Evolutionary conservation across 2,113 vertebrate species (phyloP).

Genomic region (Bungarus multicinctus): DNA sequence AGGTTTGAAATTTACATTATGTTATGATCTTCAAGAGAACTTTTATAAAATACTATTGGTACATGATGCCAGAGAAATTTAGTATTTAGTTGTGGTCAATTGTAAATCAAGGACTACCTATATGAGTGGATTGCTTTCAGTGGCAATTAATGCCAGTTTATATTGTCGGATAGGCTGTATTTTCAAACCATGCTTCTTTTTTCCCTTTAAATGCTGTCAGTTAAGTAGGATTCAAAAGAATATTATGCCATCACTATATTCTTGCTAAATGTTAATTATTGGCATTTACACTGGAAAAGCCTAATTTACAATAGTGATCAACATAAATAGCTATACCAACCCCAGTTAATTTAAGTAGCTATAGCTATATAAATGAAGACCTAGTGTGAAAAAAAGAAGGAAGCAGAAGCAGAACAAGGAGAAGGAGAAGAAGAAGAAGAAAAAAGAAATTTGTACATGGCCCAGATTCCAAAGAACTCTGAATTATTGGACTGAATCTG

Average conservation of each 20-base stretch:
- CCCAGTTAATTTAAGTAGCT: neutral
- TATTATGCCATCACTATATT: neutral
- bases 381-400: too few relatives aligned
- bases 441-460: neutral
- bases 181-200: neutral
- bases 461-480: neutral
- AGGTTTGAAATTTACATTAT: neutral
- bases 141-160: neutral
- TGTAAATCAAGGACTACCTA: neutral
- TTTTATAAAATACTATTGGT: neutral
- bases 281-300: neutral
- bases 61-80: neutral
- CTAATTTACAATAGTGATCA: neutral
- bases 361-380: neutral
- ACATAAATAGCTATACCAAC: neutral
- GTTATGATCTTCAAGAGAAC: neutral
- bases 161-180: neutral
- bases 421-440: too few relatives aligned
- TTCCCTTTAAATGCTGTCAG: neutral
- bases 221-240: neutral
- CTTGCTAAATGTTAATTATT: neutral
- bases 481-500: neutral
- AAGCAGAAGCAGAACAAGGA: too few relatives aligned
- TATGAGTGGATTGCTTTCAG: neutral
- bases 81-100: neutral